Conservation (phyloP, 1,140 invertebrate species). For the Drosophila virilis region DNA sequence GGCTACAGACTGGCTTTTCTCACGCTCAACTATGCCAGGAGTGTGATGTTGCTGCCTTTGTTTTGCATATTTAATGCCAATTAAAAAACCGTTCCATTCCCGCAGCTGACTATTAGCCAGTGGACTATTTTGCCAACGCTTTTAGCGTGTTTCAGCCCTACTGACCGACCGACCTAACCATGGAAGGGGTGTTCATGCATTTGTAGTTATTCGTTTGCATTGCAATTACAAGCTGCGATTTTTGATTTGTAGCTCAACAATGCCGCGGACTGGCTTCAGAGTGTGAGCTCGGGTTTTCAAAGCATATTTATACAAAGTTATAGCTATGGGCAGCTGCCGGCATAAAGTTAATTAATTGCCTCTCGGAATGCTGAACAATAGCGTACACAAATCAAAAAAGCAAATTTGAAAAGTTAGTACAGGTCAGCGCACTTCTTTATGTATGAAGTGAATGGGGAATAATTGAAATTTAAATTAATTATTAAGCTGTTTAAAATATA, state of each 20-base stretch:
- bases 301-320: not conserved
- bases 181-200: not conserved
- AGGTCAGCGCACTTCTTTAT: not conserved
- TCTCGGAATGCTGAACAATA: not conserved
- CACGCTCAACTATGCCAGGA: conserved; percentile 19
- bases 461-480: not conserved
- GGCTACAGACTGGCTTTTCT: not conserved
- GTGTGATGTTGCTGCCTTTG: not conserved
- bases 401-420: conserved; percentile 1
- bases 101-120: conserved; percentile 21
- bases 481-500: no score
- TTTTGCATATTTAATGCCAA: conserved; percentile 40
- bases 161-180: not conserved
- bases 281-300: not conserved
- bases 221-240: not conserved
- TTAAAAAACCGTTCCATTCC: conserved; percentile 16
- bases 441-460: conserved; percentile 8
- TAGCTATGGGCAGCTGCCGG: conserved; percentile 27
- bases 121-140: conserved; percentile 7
- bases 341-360: conserved; percentile 29
- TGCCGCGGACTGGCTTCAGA: no score
- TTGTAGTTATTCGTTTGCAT: conserved; percentile 3
- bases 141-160: not conserved
- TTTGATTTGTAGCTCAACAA: not conserved
- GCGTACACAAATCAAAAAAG: conserved; percentile 6